Base-by-base conservation (phyloP, 2,888 invertebrate genomes). In the Deilephila porcellus region DNA sequence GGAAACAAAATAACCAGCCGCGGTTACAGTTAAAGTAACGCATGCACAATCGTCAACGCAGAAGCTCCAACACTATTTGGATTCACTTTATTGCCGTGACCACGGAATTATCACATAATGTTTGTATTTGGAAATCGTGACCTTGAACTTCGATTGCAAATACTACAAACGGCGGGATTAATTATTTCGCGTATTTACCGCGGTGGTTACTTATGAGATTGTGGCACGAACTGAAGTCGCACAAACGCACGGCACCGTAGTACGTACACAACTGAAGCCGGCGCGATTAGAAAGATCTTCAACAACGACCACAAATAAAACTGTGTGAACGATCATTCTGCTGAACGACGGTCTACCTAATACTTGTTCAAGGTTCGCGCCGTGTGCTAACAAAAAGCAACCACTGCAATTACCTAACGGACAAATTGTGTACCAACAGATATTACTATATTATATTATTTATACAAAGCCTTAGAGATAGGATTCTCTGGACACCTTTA, bases 251-350 rank as follows among this genome's bases (percentile, higher is more conserved):
- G 78, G 84, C 83, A 78, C 83, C 85, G 83, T 83, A 86, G 82
- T 84, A 82, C 88, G 84, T 85, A 84, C 86, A 85, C 85, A 82
- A 90, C 90, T 91, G 87, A 86, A 86, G 85, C 82, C 83, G 80
- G 79, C 79, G 79, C 81, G 82, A 86, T 88, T 89, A 88, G 90
- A 88, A 90, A 91, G 87, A 91, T 90, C 87, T 87, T 85, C 82
- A 83, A 85, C 87, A 86, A 86, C 85, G 86, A 88, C 86, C 85
- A 87, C 88, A 88, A 89, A 90, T 88, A 87, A 86, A 88, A 86
- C 83, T 82, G 75, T 67, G 67, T 74, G 74, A 76, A 77, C 73
- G 76, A 80, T 81, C 78, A 83, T 79, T 80, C 79, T 79, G 81
- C 80, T 76, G 80, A 80, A 82, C 79, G 67, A 71, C 60, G n/a